These are phyloP conservation scores for Podarcis raffonei DNA, from an alignment of 2,113 vertebrate species.

Conservation along the genomic window DNA sequence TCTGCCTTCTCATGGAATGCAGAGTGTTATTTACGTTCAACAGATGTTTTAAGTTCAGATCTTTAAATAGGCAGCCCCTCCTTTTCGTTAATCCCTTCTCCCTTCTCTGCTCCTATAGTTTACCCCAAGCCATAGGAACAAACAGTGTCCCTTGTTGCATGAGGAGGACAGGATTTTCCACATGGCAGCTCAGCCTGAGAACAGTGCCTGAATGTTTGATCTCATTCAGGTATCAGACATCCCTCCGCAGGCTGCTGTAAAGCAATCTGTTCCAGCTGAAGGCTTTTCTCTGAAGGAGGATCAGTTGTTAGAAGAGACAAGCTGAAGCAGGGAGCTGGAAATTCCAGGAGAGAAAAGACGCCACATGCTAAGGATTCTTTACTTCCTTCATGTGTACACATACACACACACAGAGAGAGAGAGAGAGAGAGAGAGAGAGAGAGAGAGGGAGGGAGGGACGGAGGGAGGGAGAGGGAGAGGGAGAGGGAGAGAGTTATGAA, in stretches of 20 bases:
- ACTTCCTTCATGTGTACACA: neutral
- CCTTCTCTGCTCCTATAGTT: neutral
- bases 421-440: no score
- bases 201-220: conserved; percentile 33
- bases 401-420: no score
- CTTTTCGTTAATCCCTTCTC: conserved; percentile 9
- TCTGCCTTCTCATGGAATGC: conserved; percentile 24
- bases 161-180: conserved; percentile 25
- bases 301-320: conserved; percentile 38
- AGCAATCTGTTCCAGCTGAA: conserved; percentile 16
- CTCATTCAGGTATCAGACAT: conserved; percentile 44
- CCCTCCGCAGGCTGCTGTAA: conserved; percentile 42
- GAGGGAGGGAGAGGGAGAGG: no score
- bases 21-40: conserved; percentile 42
- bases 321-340: neutral
- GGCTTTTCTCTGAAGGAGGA: conserved; percentile 37
- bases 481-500: no score
- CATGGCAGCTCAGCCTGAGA: conserved; percentile 29
- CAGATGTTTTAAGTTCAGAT: conserved; percentile 16
- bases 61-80: conserved; percentile 33
- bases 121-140: neutral
- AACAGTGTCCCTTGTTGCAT: conserved; percentile 25
- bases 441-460: no score
- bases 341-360: neutral
- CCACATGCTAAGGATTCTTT: neutral